Evolutionary conservation across 2,888 invertebrate species (phyloP).

Genomic region (Rhamnusium bicolor): DNA sequence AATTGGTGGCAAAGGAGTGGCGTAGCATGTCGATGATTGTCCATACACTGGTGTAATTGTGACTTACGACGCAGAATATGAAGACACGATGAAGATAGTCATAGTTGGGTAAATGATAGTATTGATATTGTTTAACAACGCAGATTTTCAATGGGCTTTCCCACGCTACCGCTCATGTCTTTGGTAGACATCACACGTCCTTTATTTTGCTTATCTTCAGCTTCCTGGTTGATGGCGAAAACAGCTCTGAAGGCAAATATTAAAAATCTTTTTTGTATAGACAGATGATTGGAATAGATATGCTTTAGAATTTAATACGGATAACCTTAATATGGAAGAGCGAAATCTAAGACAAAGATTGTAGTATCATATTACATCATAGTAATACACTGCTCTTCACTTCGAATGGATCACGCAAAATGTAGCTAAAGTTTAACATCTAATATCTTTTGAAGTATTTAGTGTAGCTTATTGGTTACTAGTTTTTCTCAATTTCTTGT

Average conservation of each 20-base stretch:
- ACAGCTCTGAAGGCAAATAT: background rate
- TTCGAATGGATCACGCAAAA: no score
- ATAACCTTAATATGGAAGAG: background rate
- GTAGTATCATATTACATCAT: background rate
- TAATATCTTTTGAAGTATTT: no score
- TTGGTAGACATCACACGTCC: constrained; percentile 40
- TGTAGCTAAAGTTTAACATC: no score
- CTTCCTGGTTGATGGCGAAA: constrained; percentile 22
- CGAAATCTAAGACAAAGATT: background rate
- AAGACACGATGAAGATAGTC: constrained; percentile 58
- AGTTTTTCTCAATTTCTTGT: no score
- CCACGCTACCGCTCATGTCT: constrained; percentile 43
- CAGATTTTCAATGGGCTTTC: constrained; percentile 46
- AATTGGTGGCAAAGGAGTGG: constrained; percentile 58
- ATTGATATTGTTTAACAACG: constrained; percentile 48
- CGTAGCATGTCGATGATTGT: constrained; percentile 47
- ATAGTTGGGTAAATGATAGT: constrained; percentile 55
- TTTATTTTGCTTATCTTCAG: constrained; percentile 42
- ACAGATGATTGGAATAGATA: background rate
- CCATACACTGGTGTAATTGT: constrained; percentile 55
- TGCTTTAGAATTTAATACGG: background rate
- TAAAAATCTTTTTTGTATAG: background rate
- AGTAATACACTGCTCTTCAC: no score
- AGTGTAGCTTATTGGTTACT: no score
- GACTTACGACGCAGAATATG: constrained; percentile 60